Percentiles rank a stretch among this genome's conserved stretches.
Conservation (phyloP, 2,797 vertebrate genomes). For the Taeniopygia guttata region DNA sequence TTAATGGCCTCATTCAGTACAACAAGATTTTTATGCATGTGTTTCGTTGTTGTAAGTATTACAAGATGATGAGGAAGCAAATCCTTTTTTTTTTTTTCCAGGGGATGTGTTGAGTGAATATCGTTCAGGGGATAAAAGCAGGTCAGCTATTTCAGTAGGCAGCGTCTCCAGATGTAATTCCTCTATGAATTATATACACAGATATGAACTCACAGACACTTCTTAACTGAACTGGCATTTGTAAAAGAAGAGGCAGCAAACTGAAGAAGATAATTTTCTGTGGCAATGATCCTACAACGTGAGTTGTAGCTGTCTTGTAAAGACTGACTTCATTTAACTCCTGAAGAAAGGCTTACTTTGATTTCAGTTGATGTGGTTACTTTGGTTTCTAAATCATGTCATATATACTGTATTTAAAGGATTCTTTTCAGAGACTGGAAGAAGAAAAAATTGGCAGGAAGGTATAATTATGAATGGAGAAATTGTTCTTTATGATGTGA, state of each 20-base stretch:
- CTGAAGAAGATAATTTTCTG: neutral
- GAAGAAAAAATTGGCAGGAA: neutral
- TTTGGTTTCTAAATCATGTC: neutral
- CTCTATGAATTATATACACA: conserved; percentile 46
- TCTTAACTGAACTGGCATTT: neutral
- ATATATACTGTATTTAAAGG: neutral
- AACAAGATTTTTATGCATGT: neutral
- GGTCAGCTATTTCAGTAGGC: conserved; percentile 51
- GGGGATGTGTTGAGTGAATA: neutral
- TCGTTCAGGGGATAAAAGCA: conserved; percentile 12
- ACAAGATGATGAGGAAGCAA: neutral
- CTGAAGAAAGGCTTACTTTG: neutral
- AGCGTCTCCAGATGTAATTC: conserved; percentile 34
- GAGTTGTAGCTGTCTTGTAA: neutral
- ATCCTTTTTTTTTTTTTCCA: neutral
- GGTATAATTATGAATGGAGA: neutral
- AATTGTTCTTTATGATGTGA: neutral
- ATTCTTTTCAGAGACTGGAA: conserved; percentile 14
- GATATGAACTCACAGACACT: neutral
- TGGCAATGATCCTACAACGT: neutral
- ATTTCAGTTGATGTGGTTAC: neutral
- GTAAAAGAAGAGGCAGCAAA: neutral
- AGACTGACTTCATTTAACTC: neutral
- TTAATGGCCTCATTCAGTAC: neutral
- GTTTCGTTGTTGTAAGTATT: neutral